A percentile compares a stretch with the other conserved stretches of the same genome.
phyloP scores from a whole-genome alignment of 2,113 vertebrate species.

The Vulpes ferrilata region DNA sequence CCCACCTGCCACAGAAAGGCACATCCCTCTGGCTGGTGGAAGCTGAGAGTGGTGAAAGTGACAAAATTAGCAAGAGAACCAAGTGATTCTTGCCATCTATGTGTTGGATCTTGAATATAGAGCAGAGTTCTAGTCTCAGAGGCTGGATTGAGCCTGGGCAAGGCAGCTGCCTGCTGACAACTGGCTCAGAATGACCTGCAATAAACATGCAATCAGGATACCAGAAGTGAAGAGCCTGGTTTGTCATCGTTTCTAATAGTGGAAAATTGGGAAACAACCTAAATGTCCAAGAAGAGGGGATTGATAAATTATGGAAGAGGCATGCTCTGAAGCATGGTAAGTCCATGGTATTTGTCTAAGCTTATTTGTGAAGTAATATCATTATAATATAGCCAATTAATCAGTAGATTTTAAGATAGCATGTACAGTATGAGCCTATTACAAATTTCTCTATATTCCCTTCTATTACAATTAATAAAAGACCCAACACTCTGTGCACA shows the following conservation, averaged over 20 bases:
- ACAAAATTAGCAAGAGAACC: neutral
- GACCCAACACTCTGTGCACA: neutral
- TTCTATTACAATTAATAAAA: constrained; percentile 1
- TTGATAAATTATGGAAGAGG: neutral
- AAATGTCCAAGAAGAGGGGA: neutral
- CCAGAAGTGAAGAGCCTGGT: too few relatives aligned
- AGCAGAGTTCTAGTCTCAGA: neutral
- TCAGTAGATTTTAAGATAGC: neutral
- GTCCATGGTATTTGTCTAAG: neutral
- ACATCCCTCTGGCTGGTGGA: neutral
- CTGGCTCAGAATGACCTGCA: neutral
- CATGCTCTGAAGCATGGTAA: neutral
- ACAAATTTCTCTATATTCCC: neutral
- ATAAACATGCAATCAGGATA: neutral
- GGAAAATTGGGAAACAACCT: neutral
- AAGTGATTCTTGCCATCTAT: neutral
- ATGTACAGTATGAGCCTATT: neutral
- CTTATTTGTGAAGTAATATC: constrained; percentile 6
- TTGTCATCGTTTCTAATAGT: neutral
- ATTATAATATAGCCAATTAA: neutral
- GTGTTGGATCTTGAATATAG: neutral
- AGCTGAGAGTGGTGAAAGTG: neutral
- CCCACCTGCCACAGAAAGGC: neutral
- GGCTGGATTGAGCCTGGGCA: neutral
- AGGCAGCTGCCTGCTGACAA: neutral